Evolutionary conservation across 2,888 invertebrate genomes (phyloP), one percentile per base, ranked within the genome.

Genomic region (Bellardia pandia): DNA sequence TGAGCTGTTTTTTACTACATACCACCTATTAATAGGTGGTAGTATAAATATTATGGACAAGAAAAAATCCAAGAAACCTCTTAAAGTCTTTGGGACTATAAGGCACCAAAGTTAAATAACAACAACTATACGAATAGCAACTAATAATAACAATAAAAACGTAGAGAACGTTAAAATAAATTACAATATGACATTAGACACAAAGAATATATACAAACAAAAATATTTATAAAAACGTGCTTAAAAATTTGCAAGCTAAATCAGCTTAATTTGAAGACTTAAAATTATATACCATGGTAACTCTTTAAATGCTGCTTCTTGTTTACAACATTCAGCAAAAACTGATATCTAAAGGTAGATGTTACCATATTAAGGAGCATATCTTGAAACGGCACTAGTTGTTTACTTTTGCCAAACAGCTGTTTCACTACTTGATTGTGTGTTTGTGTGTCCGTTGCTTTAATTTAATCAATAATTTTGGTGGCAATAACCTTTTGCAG

Each of bases 51-150:
- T 48, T 68, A 48, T 30, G 48, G 14, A 11, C 9, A n/a, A 33
- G 13, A 69, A 62, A 40, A 60, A 76, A 51, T 37, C 40, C 45
- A 85, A 80, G 85, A 85, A 85, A 80, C 85, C 85, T 64, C 75
- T 80, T 69, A 85, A 85, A 80, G 75, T 75, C 85, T 69, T 56
- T 62, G 75, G 85, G 85, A 75, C 85, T 76, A 14, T 62, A 23
- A 69, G 85, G 85, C 85, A 80, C 85, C 85, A 85, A 75, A 85
- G 58, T 74, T 79, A 85, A 79, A 79, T 79, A 74, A 75, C 53
- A 85, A 53, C 75, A 76, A 79, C 58, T 78, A 74, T 8, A 11
- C 8, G 9, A 9, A 13, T 13, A 72, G 13, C 5, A n/a, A 45
- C 42, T 42, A 53, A 51, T 16, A 51, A 13, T 14, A 51, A 13